These are phyloP conservation scores for Phortica variegata DNA, from an alignment of 1,140 invertebrate genomes.

Conservation along the genomic window DNA sequence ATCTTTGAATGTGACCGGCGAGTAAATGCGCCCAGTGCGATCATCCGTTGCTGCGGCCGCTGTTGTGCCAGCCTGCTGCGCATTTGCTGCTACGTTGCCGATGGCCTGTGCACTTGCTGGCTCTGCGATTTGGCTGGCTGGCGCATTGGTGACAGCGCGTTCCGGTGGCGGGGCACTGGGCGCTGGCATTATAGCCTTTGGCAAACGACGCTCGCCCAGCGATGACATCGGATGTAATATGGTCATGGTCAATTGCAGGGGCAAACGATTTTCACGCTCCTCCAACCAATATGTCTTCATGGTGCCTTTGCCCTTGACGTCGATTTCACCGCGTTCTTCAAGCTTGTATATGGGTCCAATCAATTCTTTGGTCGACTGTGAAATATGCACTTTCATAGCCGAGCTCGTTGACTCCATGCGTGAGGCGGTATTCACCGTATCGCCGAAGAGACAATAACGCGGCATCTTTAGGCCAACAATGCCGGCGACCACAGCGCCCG, in stretches of 20 bases:
- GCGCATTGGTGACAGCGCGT: background rate
- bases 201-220: slow-evolving; percentile 41
- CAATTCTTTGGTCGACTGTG: slow-evolving; percentile 78
- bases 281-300: slow-evolving; percentile 95
- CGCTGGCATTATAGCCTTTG: slow-evolving; percentile 25
- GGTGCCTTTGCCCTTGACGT: slow-evolving; percentile 82
- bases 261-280: slow-evolving; percentile 65
- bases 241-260: slow-evolving; percentile 52
- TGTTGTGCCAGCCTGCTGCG: slow-evolving; percentile 36
- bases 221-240: slow-evolving; percentile 30
- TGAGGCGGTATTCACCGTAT: slow-evolving; percentile 89
- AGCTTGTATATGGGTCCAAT: slow-evolving; percentile 76
- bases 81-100: slow-evolving; percentile 28
- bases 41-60: slow-evolving; percentile 59
- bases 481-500: slow-evolving; percentile 88
- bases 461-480: slow-evolving; percentile 96
- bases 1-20: slow-evolving; percentile 82
- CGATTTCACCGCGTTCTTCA: slow-evolving; percentile 77
- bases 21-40: slow-evolving; percentile 66
- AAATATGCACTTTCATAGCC: slow-evolving; percentile 94
- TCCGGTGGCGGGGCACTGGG: slow-evolving; percentile 14
- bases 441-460: slow-evolving; percentile 78
- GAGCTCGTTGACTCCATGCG: slow-evolving; percentile 89
- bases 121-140: slow-evolving; percentile 22
- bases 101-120: slow-evolving; percentile 12